Base-by-base conservation (phyloP, 2,113 vertebrate genomes). In the Cervus canadensis region DNA sequence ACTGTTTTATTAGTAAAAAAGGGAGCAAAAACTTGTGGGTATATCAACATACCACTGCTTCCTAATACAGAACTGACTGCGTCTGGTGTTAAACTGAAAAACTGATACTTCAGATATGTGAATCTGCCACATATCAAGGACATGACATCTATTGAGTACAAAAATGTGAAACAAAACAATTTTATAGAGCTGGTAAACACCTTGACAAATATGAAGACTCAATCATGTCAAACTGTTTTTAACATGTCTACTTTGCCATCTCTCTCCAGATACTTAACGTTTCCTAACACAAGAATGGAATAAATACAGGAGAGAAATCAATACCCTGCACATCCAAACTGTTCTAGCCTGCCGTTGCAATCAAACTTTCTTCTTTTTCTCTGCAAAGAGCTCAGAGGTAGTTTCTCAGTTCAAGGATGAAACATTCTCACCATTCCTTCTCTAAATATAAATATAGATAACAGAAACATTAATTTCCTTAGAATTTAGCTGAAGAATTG, bases 361-460 rank as follows among this genome's bases (percentile, higher is more conserved):
- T 97, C 97, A 94, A 97, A 98, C 96, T 97, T 98, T 95, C 94
- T 96, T 96, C 96, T 94, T 96, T 98, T 95, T 94, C 93, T 97
- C 95, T 97, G 83, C 59, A 92, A 93, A 97, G 91, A 97, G 91
- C 93, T 97, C 83, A 93, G 95, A 98, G 92, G 91, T 87, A 97
- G 95, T 93, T 95, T 97, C 76, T 94, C 64, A 91, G 98, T 98
- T 98, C 98, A 98, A 98, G 98, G 97, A 97, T 98, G 89, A 97
- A 97, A 92, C 87, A 94, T 96, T 98, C 96, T 97, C 95, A 98
- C 87, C 0, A 4, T 9, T 76, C 36, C 79, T 74, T 98, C 87
- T 91, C 64, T 96, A 97, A 97, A 97, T 87, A 97, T 92, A 98
- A 89, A 97, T 93, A 96, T 17, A 97, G 95, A 95, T 91, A 97